Evolutionary conservation across 2,797 vertebrate species (phyloP).

Genomic region (Trachurus trachurus): DNA sequence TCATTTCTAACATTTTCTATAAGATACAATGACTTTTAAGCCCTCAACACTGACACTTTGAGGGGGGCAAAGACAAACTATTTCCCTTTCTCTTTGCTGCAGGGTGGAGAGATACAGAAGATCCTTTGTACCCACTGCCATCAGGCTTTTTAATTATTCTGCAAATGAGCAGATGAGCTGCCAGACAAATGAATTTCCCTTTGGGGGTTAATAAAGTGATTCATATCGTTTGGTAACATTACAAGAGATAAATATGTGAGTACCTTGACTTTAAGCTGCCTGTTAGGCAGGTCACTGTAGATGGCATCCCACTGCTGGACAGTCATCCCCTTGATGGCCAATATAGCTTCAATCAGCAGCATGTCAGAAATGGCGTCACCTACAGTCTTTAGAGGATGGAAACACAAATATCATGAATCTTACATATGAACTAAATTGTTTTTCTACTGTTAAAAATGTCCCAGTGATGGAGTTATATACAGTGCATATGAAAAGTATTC

Average conservation of each 20-base stretch:
- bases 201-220: too few relatives aligned
- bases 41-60: neutral
- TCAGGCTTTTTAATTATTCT: too few relatives aligned
- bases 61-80: neutral
- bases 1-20: neutral
- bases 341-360: conserved; percentile 94
- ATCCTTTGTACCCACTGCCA: too few relatives aligned
- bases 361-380: conserved; percentile 97
- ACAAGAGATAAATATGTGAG: neutral
- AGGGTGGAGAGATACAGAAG: too few relatives aligned
- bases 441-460: too few relatives aligned
- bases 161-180: too few relatives aligned
- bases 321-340: conserved; percentile 89
- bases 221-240: neutral
- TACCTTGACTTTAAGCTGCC: conserved; percentile 97
- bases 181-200: too few relatives aligned
- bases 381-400: conserved; percentile 85
- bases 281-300: conserved; percentile 93
- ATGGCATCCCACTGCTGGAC: conserved; percentile 93
- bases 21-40: neutral
- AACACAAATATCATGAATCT: neutral
- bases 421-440: neutral
- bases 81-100: neutral
- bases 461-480: neutral
- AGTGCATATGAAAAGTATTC: too few relatives aligned